phyloP scores from a whole-genome alignment of 2,113 vertebrate species.

The Chlamydotis undulata region DNA sequence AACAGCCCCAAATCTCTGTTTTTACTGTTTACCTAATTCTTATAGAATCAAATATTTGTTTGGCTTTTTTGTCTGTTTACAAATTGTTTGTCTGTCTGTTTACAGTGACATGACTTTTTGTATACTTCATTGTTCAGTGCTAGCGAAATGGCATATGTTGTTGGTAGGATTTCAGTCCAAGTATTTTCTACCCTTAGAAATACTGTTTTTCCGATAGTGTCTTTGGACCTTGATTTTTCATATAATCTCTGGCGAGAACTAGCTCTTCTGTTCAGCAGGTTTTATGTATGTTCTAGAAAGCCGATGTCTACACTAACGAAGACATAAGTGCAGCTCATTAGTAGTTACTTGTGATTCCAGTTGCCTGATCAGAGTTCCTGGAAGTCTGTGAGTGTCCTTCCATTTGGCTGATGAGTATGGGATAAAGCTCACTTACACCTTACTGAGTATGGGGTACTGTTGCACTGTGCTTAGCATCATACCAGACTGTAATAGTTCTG shows the following conservation, averaged over 20 bases:
- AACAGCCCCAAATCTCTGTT: not conserved
- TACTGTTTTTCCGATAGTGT: not conserved
- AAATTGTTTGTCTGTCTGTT: not conserved
- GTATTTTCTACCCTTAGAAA: not conserved
- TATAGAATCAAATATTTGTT: not conserved
- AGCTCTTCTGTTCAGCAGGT: not conserved
- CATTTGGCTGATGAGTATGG: not conserved
- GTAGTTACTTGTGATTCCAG: not conserved
- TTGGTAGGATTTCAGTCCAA: not conserved
- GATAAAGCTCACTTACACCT: not conserved
- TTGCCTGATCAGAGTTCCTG: not conserved
- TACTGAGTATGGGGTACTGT: not conserved
- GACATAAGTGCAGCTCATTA: not conserved
- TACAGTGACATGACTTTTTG: not conserved
- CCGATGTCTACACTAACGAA: not conserved
- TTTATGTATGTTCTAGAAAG: not conserved
- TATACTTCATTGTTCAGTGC: not conserved
- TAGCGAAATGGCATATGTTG: not conserved
- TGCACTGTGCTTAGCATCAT: not conserved
- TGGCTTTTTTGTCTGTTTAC: not conserved
- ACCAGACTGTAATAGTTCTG: not conserved
- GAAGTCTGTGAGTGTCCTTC: not conserved
- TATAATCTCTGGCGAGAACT: not conserved
- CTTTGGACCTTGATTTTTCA: not conserved
- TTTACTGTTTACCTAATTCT: not conserved